Evolutionary conservation across 2,888 invertebrate species (phyloP).

Genomic region (Alcis repandata): DNA sequence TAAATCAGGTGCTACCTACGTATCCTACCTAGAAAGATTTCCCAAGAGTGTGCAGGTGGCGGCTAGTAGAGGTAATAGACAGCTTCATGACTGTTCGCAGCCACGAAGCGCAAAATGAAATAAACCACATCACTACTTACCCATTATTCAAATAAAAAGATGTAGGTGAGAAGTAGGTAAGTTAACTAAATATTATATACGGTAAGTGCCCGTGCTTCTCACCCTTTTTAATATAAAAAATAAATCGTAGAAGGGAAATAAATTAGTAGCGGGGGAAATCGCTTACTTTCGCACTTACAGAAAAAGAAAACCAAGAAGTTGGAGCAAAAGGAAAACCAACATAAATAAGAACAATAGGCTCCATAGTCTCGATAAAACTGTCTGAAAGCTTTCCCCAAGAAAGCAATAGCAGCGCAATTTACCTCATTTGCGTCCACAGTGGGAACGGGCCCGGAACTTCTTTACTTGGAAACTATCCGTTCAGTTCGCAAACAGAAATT

Average conservation of each 20-base stretch:
- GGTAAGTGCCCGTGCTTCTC: neutral
- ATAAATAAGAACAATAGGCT: slow-evolving; percentile 25
- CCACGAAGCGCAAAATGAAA: neutral
- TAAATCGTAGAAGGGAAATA: neutral
- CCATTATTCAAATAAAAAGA: too few species aligned
- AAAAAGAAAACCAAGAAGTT: slow-evolving; percentile 7
- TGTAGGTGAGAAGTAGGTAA: too few species aligned
- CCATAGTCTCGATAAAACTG: slow-evolving; percentile 19
- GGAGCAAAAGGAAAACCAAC: slow-evolving; percentile 3
- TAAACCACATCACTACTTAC: too few species aligned
- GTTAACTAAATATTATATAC: neutral
- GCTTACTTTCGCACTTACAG: slow-evolving; percentile 1
- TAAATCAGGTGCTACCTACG: slow-evolving; percentile 29
- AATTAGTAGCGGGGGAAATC: neutral
- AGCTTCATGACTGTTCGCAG: slow-evolving; percentile 31
- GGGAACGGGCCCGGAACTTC: slow-evolving; percentile 14
- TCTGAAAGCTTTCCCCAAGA: slow-evolving; percentile 17
- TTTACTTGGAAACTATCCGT: slow-evolving; percentile 21
- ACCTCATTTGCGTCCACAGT: slow-evolving; percentile 20
- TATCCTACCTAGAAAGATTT: slow-evolving; percentile 33
- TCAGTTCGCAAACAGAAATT: slow-evolving; percentile 37
- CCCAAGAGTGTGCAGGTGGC: slow-evolving; percentile 31
- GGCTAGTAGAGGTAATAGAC: slow-evolving; percentile 2
- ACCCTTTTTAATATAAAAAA: neutral
- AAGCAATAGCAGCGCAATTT: slow-evolving; percentile 5